Evolutionary conservation across 1,140 invertebrate species (phyloP).

Genomic region (Acromyrmex charruanus): DNA sequence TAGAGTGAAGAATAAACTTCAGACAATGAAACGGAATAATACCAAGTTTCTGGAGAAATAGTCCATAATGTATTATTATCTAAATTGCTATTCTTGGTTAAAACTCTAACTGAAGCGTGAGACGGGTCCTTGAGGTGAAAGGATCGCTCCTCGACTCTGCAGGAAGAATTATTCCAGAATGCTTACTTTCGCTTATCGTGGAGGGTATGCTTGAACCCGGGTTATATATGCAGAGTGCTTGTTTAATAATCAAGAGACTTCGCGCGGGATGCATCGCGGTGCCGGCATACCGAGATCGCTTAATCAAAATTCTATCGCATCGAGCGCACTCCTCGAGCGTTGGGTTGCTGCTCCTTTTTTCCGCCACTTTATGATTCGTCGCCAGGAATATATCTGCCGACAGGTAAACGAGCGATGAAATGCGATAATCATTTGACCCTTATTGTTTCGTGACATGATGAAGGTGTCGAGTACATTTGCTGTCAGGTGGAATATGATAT

Average conservation of each 20-base stretch:
- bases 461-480: constrained; percentile 29
- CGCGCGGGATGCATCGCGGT: constrained; percentile 48
- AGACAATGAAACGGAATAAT: not conserved
- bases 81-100: constrained; percentile 54
- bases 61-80: constrained; percentile 41
- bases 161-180: constrained; percentile 66
- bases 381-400: not conserved
- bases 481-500: constrained; percentile 46
- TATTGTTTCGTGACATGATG: constrained; percentile 6
- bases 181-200: constrained; percentile 63
- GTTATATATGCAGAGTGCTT: constrained; percentile 47
- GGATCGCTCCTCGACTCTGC: constrained; percentile 35
- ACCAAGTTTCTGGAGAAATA: not conserved
- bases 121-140: constrained; percentile 45
- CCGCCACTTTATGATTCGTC: constrained; percentile 19
- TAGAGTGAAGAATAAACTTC: not conserved
- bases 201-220: constrained; percentile 14
- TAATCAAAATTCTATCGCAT: constrained; percentile 69
- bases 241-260: constrained; percentile 67
- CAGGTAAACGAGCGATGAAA: constrained; percentile 12
- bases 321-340: constrained; percentile 32
- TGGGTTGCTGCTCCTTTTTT: constrained; percentile 24
- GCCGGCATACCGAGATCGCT: constrained; percentile 35
- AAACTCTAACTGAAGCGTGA: constrained; percentile 9
- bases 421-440: constrained; percentile 20